These are phyloP conservation scores for Malachius bipustulatus DNA, from an alignment of 2,888 invertebrate genomes.

Conservation along the genomic window DNA sequence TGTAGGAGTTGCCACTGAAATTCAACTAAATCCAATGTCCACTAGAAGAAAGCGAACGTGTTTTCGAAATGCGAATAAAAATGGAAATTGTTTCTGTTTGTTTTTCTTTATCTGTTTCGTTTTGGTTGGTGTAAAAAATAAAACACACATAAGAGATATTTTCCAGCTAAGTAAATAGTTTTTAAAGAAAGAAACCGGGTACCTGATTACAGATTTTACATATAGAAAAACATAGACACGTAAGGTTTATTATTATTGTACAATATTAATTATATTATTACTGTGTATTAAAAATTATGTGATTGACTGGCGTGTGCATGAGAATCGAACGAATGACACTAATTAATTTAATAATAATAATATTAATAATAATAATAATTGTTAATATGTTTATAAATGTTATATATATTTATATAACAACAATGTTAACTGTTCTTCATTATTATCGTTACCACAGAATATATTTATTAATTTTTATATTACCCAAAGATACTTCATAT, in stretches of 20 bases:
- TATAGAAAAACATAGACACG: not conserved
- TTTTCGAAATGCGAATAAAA: too few relatives aligned
- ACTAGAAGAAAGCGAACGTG: too few relatives aligned
- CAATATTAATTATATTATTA: constrained; percentile 14
- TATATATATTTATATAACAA: constrained; percentile 1
- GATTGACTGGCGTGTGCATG: not conserved
- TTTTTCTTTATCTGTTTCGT: not conserved
- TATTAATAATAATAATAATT: too few relatives aligned
- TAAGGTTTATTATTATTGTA: constrained; percentile 3
- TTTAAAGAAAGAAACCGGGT: constrained; percentile 4
- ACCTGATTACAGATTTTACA: not conserved
- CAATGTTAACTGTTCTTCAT: constrained; percentile 27
- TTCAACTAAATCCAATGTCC: too few relatives aligned
- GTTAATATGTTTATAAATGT: not conserved
- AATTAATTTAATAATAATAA: too few relatives aligned
- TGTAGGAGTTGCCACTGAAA: too few relatives aligned
- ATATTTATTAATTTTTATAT: constrained; percentile 25
- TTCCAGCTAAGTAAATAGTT: too few relatives aligned
- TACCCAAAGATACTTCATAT: constrained; percentile 26
- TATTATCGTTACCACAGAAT: constrained; percentile 28
- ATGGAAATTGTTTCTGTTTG: too few relatives aligned
- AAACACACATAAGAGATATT: too few relatives aligned
- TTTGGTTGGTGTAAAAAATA: constrained; percentile 1
- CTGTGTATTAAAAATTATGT: not conserved
- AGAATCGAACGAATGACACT: not conserved